A percentile compares a stretch with the other conserved stretches of the same genome.
Evolutionary conservation across 1,140 invertebrate genomes (phyloP).

Genomic region (Lepidurus packardi): DNA sequence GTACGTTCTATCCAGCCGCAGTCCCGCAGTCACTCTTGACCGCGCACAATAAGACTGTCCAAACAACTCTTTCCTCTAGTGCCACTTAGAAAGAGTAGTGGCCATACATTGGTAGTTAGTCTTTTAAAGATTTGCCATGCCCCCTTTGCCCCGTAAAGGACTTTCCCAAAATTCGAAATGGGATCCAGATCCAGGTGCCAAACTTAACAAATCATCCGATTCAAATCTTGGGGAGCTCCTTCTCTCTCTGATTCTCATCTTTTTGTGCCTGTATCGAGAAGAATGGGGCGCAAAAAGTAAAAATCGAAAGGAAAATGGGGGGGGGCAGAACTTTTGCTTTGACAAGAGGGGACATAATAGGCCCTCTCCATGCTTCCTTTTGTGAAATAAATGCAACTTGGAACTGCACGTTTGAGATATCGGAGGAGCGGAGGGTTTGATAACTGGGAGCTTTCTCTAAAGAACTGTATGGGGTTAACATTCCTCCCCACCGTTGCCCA

Average conservation of each 20-base stretch:
- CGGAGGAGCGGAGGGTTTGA: neutral
- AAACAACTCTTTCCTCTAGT: constrained; percentile 4
- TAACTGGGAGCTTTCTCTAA: neutral
- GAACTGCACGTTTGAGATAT: neutral
- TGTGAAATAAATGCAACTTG: neutral
- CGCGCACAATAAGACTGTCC: neutral
- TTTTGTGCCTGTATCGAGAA: neutral
- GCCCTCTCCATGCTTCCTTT: neutral
- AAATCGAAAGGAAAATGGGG: neutral
- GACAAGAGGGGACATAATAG: neutral
- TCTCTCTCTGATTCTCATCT: neutral
- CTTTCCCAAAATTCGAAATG: neutral
- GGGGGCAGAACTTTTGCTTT: neutral
- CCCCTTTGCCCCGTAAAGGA: neutral
- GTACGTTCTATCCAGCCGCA: neutral
- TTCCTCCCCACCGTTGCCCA: neutral
- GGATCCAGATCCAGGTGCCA: neutral
- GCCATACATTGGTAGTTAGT: constrained; percentile 1
- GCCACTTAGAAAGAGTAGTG: constrained; percentile 2
- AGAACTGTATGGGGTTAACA: neutral
- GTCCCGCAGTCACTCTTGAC: neutral
- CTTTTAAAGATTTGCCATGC: neutral
- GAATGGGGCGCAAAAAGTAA: neutral
- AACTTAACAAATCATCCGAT: constrained; percentile 20
- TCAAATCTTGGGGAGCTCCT: neutral